Evolutionary conservation across 2,888 invertebrate genomes (phyloP).

Genomic region (Tipula confusa): DNA sequence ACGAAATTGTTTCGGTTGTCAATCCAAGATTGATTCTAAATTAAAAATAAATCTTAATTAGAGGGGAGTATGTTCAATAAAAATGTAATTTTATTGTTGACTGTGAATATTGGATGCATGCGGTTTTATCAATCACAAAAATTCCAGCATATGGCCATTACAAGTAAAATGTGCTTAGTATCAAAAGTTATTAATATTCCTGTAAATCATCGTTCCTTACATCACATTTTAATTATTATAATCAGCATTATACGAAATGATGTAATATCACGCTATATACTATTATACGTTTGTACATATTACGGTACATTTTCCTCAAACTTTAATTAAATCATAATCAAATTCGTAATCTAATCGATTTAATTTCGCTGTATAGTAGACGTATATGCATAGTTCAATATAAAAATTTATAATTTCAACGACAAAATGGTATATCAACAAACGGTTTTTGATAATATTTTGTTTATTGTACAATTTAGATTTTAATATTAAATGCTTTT

Average conservation of each 20-base stretch:
- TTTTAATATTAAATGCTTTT: not conserved
- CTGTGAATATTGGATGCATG: too few relatives aligned
- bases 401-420: not conserved
- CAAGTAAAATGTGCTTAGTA: not conserved
- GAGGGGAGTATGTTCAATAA: too few relatives aligned
- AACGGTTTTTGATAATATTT: not conserved
- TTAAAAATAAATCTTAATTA: too few relatives aligned
- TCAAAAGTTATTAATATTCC: not conserved
- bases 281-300: not conserved
- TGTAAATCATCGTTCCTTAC: not conserved
- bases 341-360: not conserved
- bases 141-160: too few relatives aligned
- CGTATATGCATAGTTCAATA: not conserved
- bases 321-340: not conserved
- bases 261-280: not conserved
- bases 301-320: not conserved
- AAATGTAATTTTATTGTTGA: too few relatives aligned
- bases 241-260: not conserved
- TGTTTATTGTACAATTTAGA: not conserved
- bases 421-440: not conserved
- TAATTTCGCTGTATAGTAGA: not conserved
- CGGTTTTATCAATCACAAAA: too few relatives aligned
- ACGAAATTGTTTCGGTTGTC: too few relatives aligned
- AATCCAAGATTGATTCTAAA: too few relatives aligned
- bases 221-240: not conserved